phyloP scores from a whole-genome alignment of 2,113 vertebrate genomes.

The Pollachius pollachius region DNA sequence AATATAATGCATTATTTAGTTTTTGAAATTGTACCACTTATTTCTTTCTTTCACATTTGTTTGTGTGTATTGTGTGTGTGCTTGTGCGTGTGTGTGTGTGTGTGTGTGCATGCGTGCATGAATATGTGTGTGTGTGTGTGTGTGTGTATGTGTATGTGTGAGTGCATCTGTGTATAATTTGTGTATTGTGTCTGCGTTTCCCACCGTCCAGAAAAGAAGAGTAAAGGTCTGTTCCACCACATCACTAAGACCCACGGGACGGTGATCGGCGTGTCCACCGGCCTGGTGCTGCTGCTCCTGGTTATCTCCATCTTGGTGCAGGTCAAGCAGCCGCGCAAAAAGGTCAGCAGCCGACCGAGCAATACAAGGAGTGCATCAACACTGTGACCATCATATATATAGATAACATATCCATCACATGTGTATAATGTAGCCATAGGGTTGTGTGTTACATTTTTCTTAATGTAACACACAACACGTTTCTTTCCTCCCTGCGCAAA shows the following conservation, averaged over 20 bases:
- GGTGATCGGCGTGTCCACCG: conserved; percentile 88
- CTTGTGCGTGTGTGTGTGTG: too few relatives aligned
- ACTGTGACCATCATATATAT: too few relatives aligned
- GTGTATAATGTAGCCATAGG: too few relatives aligned
- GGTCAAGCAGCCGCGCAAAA: conserved; percentile 93
- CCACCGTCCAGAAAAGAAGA: conserved; percentile 83
- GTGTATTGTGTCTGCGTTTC: not conserved
- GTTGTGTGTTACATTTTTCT: too few relatives aligned
- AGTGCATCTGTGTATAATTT: not conserved
- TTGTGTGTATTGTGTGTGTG: too few relatives aligned
- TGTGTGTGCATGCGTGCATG: too few relatives aligned
- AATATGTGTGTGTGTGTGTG: not conserved
- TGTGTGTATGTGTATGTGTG: not conserved
- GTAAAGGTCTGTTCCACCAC: conserved; percentile 82
- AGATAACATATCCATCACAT: too few relatives aligned
- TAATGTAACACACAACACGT: too few relatives aligned
- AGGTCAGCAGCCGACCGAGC: conserved; percentile 53
- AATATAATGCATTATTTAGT: too few relatives aligned
- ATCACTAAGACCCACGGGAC: conserved; percentile 91
- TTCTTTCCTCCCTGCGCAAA: not conserved
- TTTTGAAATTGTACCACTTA: not conserved
- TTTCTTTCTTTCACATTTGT: too few relatives aligned
- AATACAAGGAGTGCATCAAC: too few relatives aligned
- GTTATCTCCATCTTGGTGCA: conserved; percentile 92
- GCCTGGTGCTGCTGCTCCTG: conserved; percentile 90